phyloP scores from a whole-genome alignment of 2,888 invertebrate genomes.

The Tineola bisselliella region DNA sequence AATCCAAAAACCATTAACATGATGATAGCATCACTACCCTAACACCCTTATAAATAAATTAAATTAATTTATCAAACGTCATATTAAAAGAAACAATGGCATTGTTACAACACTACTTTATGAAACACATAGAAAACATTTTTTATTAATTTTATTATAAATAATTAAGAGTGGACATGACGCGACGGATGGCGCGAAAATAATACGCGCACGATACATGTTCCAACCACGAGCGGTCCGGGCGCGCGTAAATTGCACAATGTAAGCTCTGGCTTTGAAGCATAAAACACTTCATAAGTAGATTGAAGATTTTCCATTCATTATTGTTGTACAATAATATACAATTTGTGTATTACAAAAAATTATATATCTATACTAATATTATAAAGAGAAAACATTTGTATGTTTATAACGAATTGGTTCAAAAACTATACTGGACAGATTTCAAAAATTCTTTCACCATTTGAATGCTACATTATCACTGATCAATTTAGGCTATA shows the following conservation, averaged over 20 bases:
- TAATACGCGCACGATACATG: conserved; percentile 6
- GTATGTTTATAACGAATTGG: too few relatives aligned
- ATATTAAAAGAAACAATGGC: neutral
- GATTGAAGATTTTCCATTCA: neutral
- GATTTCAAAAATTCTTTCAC: too few relatives aligned
- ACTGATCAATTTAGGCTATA: too few relatives aligned
- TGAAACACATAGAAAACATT: neutral
- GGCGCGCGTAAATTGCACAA: conserved; percentile 3
- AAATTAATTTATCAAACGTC: neutral
- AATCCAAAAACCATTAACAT: conserved; percentile 49
- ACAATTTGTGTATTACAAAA: too few relatives aligned
- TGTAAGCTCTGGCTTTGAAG: neutral
- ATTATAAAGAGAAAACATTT: too few relatives aligned
- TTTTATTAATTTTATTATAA: neutral
- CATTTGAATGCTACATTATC: too few relatives aligned
- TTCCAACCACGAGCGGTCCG: neutral
- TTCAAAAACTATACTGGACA: too few relatives aligned
- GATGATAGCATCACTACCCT: conserved; percentile 37
- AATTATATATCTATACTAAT: too few relatives aligned
- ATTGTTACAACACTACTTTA: neutral
- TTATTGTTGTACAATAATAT: too few relatives aligned
- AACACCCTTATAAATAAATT: conserved; percentile 13
- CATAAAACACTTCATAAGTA: neutral
- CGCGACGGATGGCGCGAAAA: conserved; percentile 12
- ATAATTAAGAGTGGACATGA: neutral